These are phyloP conservation scores for Apodemus agrarius DNA, from an alignment of 2,797 vertebrate genomes.

Conservation along the genomic window DNA sequence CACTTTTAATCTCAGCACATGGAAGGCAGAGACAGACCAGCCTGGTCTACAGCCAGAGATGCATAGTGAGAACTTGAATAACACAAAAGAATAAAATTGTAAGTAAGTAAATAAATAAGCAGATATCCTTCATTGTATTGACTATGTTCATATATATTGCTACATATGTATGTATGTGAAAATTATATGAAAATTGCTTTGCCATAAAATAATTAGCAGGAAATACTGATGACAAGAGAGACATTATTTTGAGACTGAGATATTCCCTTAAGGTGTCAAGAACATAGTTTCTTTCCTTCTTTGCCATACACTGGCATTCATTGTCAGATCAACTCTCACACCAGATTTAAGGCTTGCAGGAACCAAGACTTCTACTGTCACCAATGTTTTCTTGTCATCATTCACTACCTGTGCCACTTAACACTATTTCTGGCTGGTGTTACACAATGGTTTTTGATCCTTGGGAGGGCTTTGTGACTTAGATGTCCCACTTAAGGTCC, in stretches of 20 bases:
- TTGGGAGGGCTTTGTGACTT: background rate
- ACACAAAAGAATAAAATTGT: background rate
- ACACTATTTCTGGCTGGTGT: background rate
- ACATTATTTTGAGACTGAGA: background rate
- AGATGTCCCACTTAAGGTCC: background rate
- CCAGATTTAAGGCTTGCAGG: background rate
- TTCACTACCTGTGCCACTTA: background rate
- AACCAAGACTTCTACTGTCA: background rate
- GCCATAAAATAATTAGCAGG: background rate
- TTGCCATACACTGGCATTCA: background rate
- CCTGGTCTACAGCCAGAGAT: background rate
- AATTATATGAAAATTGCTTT: background rate
- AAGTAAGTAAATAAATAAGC: background rate
- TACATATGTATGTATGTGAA: background rate
- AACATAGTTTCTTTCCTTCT: background rate
- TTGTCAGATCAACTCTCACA: background rate
- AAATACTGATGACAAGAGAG: background rate
- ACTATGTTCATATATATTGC: background rate
- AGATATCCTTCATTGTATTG: background rate
- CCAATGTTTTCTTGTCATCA: background rate
- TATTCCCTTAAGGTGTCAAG: background rate
- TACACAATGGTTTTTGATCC: background rate
- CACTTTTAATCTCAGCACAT: background rate
- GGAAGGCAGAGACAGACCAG: background rate
- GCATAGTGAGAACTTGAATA: background rate